A percentile compares a stretch with the other conserved stretches of the same genome.
Conservation (phyloP, 2,888 invertebrate species). For the Melanargia galathea region DNA sequence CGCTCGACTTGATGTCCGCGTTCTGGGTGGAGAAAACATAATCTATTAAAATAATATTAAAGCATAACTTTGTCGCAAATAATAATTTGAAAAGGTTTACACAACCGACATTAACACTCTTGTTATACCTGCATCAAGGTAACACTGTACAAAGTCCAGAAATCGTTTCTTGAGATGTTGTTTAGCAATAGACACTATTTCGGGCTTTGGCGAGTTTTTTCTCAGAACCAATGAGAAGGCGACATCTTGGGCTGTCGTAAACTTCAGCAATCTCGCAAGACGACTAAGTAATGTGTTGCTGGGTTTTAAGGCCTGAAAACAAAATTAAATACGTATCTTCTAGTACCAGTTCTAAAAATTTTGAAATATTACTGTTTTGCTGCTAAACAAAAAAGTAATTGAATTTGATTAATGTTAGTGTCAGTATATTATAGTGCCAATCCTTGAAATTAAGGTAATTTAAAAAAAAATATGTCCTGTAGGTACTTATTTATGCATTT, state of each 20-base stretch:
- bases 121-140: slow-evolving; percentile 88
- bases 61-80: slow-evolving; percentile 14
- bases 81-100: slow-evolving; percentile 16
- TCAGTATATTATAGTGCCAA: too few species aligned
- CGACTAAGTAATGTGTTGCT: slow-evolving; percentile 91
- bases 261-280: slow-evolving; percentile 92
- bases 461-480: too few species aligned
- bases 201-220: slow-evolving; percentile 89
- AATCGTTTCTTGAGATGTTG: slow-evolving; percentile 91
- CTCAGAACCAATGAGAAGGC: slow-evolving; percentile 93
- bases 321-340: slow-evolving; percentile 5
- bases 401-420: too few species aligned
- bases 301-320: slow-evolving; percentile 88
- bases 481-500: too few species aligned
- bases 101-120: slow-evolving; percentile 19
- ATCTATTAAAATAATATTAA: slow-evolving; percentile 10
- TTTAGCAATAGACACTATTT: slow-evolving; percentile 87
- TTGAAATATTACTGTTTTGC: not conserved
- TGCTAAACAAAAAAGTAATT: too few species aligned
- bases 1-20: slow-evolving; percentile 86
- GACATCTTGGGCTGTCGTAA: slow-evolving; percentile 95
- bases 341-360: not conserved
- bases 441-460: too few species aligned
- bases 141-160: slow-evolving; percentile 92
- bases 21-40: slow-evolving; percentile 64